These are phyloP conservation scores for Forbesichthys papilliferus DNA, from an alignment of 2,113 vertebrate species.

Conservation along the genomic window DNA sequence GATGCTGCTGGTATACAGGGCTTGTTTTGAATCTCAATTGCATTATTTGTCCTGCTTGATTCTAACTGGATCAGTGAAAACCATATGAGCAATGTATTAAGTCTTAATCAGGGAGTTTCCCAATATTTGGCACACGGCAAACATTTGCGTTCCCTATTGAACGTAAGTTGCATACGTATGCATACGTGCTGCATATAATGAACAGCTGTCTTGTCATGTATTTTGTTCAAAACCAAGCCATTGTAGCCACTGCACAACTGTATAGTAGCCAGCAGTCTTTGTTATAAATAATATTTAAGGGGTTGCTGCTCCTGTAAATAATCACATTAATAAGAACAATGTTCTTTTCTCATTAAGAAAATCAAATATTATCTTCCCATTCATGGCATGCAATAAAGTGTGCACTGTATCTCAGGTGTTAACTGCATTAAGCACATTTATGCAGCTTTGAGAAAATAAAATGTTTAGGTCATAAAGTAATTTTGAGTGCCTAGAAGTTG, in stretches of 20 bases:
- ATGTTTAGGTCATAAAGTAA: constrained; percentile 6
- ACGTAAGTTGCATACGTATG: not conserved
- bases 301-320: constrained; percentile 36
- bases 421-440: constrained; percentile 30
- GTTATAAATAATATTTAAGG: constrained; percentile 9
- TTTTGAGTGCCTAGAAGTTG: constrained; percentile 33
- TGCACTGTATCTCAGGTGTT: constrained; percentile 57
- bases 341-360: constrained; percentile 22
- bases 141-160: not conserved
- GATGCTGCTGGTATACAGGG: not conserved
- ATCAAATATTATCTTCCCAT: constrained; percentile 17
- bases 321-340: constrained; percentile 18
- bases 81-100: not conserved
- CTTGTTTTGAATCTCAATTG: not conserved
- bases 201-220: constrained; percentile 3
- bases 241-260: constrained; percentile 46
- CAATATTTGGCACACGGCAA: not conserved
- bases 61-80: not conserved
- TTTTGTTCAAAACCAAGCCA: not conserved
- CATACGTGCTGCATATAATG: constrained; percentile 32
- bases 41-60: not conserved
- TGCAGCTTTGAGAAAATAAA: constrained; percentile 36
- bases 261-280: constrained; percentile 41
- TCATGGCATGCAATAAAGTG: constrained; percentile 44
- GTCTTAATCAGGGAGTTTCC: constrained; percentile 12